phyloP scores from a whole-genome alignment of 2,113 vertebrate species.

The Chiloscyllium plagiosum region DNA sequence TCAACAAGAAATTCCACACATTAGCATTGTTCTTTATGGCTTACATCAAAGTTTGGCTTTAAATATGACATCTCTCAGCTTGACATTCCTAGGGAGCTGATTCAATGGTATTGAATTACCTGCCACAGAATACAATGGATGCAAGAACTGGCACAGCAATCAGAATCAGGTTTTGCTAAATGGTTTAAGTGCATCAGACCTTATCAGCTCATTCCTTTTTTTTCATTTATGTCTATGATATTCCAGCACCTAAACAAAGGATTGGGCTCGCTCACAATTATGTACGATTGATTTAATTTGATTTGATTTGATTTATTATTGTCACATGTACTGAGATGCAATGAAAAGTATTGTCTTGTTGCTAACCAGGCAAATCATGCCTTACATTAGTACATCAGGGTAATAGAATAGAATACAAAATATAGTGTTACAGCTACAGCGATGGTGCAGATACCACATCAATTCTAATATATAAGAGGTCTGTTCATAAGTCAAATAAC shows the following conservation, averaged over 20 bases:
- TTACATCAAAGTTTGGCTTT: not conserved
- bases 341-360: too few relatives aligned
- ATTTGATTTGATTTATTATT: too few relatives aligned
- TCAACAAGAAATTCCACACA: not conserved
- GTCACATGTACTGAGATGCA: not conserved
- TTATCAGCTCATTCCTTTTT: not conserved
- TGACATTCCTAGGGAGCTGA: not conserved
- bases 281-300: too few relatives aligned
- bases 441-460: too few relatives aligned
- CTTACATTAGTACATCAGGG: too few relatives aligned
- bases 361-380: too few relatives aligned
- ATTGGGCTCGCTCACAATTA: not conserved
- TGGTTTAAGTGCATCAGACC: not conserved
- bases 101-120: not conserved
- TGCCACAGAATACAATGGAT: not conserved
- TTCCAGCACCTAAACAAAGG: not conserved
- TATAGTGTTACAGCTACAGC: too few relatives aligned
- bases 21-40: not conserved
- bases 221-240: not conserved
- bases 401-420: too few relatives aligned
- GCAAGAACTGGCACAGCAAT: not conserved
- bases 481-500: too few relatives aligned
- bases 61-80: not conserved
- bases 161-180: not conserved
- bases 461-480: too few relatives aligned